phyloP scores from a whole-genome alignment of 2,888 invertebrate genomes.

The Rhogogaster chlorosoma region DNA sequence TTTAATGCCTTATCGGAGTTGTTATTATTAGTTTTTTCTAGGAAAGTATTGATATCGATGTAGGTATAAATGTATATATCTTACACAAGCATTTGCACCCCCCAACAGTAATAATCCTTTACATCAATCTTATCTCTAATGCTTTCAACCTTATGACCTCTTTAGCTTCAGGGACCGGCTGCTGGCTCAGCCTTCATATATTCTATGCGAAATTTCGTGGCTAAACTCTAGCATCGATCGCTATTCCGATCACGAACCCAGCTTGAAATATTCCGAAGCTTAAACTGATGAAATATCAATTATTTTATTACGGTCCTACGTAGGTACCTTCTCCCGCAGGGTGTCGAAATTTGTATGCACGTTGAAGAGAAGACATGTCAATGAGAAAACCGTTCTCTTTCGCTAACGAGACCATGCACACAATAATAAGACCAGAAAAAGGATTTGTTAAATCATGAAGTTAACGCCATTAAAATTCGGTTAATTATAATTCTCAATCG shows the following conservation, averaged over 20 bases:
- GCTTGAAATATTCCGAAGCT: neutral
- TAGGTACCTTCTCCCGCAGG: neutral
- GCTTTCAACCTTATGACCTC: neutral
- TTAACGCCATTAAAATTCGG: neutral
- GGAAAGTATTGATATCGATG: neutral
- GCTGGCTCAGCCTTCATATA: constrained; percentile 26
- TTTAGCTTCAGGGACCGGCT: neutral
- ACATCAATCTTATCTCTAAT: constrained; percentile 13
- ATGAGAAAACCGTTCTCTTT: neutral
- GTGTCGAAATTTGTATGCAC: neutral
- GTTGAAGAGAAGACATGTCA: neutral
- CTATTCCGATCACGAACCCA: neutral
- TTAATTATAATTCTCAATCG: neutral
- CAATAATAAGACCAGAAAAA: neutral
- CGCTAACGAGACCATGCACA: neutral
- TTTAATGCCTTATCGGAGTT: neutral
- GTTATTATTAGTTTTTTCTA: neutral
- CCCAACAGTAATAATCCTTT: neutral
- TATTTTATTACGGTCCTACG: neutral
- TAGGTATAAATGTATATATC: neutral
- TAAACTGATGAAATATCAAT: neutral
- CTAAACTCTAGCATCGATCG: neutral
- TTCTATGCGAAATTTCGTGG: neutral
- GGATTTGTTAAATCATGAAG: neutral
- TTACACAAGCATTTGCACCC: constrained; percentile 11